phyloP scores from a whole-genome alignment of 2,888 invertebrate genomes.

The Cephus sareptanus region DNA sequence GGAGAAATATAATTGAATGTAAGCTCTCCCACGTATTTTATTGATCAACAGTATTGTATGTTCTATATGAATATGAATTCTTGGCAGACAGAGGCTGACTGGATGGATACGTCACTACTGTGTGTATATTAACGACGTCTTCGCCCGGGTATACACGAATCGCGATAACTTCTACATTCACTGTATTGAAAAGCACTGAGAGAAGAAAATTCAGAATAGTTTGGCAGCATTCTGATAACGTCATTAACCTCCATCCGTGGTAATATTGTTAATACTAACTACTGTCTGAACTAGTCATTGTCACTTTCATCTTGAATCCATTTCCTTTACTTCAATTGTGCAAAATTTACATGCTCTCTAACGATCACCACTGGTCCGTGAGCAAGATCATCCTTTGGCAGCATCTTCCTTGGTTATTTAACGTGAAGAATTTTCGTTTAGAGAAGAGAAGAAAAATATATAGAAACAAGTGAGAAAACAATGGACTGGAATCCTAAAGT shows the following conservation, averaged over 20 bases:
- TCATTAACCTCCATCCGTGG: slow-evolving; percentile 21
- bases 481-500: background rate
- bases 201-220: slow-evolving; percentile 30
- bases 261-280: background rate
- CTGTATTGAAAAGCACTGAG: background rate
- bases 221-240: slow-evolving; percentile 25
- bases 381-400: background rate
- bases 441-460: background rate
- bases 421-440: background rate
- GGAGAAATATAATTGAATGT: background rate
- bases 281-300: background rate
- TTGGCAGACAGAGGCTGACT: background rate
- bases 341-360: background rate
- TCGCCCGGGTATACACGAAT: background rate
- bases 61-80: background rate
- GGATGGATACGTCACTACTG: background rate
- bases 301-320: background rate
- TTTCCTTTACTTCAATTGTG: background rate
- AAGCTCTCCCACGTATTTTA: background rate
- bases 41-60: background rate
- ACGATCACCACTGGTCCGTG: background rate
- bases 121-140: background rate
- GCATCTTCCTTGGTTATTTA: background rate
- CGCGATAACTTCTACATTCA: background rate
- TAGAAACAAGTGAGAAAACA: background rate